Evolutionary conservation across 2,888 invertebrate genomes (phyloP).

Genomic region (Trichopria drosophilae): DNA sequence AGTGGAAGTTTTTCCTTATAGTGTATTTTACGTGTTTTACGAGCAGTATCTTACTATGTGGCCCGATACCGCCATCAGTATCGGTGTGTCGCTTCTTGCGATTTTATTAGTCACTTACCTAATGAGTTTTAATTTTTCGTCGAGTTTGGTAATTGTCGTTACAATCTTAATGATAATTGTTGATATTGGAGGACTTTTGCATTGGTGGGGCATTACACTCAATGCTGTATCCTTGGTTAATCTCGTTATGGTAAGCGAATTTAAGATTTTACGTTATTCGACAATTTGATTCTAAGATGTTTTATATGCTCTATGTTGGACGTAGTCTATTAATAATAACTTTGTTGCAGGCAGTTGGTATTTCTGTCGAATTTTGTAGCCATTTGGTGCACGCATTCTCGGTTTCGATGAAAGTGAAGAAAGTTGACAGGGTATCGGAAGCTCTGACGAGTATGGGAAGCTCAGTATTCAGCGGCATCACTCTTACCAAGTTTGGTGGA

Average conservation of each 20-base stretch:
- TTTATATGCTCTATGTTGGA: background rate
- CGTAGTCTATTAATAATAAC: no score
- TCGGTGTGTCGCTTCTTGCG: constrained; percentile 88
- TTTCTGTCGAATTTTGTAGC: constrained; percentile 97
- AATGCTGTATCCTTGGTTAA: constrained; percentile 98
- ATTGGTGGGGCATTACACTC: constrained; percentile 90
- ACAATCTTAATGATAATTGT: constrained; percentile 92
- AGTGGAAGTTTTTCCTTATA: constrained; percentile 83
- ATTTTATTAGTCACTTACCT: constrained; percentile 92
- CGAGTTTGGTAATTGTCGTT: constrained; percentile 83
- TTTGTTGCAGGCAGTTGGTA: constrained; percentile 83
- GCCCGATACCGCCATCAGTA: constrained; percentile 82
- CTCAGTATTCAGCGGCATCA: constrained; percentile 95
- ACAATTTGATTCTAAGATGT: background rate
- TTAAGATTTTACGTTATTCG: background rate
- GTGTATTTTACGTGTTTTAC: no score
- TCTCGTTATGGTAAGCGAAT: constrained; percentile 90
- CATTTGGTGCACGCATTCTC: constrained; percentile 93
- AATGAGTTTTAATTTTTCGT: constrained; percentile 91
- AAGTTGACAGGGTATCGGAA: constrained; percentile 77
- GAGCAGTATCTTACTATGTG: constrained; percentile 94
- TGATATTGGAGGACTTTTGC: constrained; percentile 93
- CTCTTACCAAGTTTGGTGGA: constrained; percentile 95
- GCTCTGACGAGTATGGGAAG: constrained; percentile 85
- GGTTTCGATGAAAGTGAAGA: constrained; percentile 71